Evolutionary conservation across 2,888 invertebrate species (phyloP).

Genomic region (Spilarctia lutea): DNA sequence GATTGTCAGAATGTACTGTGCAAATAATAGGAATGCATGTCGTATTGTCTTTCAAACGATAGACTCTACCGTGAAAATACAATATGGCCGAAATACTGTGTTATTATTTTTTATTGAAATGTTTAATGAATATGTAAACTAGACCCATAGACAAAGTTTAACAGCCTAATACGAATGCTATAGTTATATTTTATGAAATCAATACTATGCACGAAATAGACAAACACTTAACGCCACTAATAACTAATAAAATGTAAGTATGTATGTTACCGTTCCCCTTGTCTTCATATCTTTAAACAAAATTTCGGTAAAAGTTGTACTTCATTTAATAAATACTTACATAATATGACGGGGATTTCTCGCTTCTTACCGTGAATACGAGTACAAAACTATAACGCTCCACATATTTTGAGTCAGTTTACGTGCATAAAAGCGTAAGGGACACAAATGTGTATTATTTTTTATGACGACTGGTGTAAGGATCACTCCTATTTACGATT

Average conservation of each 20-base stretch:
- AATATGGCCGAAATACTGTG: background rate
- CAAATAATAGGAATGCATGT: constrained; percentile 27
- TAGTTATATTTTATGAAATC: background rate
- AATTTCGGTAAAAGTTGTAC: too few relatives aligned
- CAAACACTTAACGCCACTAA: background rate
- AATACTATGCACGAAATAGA: background rate
- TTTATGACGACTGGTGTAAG: too few relatives aligned
- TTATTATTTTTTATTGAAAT: constrained; percentile 7
- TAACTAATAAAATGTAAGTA: background rate
- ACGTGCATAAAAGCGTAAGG: too few relatives aligned
- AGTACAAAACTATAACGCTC: too few relatives aligned
- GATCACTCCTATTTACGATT: too few relatives aligned
- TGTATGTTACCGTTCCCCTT: background rate
- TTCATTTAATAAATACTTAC: background rate
- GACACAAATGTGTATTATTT: too few relatives aligned
- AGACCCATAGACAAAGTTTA: background rate
- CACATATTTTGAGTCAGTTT: too few relatives aligned
- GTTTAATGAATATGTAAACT: background rate
- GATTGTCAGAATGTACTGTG: constrained; percentile 21
- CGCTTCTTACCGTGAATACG: too few relatives aligned
- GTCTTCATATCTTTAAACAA: background rate
- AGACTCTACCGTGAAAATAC: background rate
- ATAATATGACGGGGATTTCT: too few relatives aligned
- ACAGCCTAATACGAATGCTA: background rate
- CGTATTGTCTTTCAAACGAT: constrained; percentile 13